A percentile compares a stretch with the other conserved stretches of the same genome.
Evolutionary conservation across 2,888 invertebrate genomes (phyloP).

Genomic region (Lissonota sp.): DNA sequence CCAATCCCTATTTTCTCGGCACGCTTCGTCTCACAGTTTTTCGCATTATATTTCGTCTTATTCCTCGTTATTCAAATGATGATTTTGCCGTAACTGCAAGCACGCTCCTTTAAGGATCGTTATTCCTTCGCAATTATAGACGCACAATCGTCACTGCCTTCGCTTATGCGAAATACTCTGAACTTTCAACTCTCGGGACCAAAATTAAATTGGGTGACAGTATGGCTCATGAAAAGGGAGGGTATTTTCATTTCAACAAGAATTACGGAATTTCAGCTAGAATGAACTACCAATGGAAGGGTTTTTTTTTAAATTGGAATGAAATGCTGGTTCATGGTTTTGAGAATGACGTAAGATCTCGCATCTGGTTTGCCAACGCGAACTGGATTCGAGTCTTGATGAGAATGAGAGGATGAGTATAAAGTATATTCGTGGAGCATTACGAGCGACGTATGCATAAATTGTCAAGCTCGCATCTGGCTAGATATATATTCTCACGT

Average conservation of each 20-base stretch:
- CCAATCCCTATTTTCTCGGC: conserved; percentile 62
- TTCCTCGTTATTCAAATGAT: not conserved
- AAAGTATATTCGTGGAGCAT: conserved; percentile 75
- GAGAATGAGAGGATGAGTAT: conserved; percentile 75
- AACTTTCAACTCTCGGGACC: no score
- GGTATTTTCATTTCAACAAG: no score
- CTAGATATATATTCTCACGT: conserved; percentile 14
- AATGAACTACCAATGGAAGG: no score
- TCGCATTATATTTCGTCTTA: not conserved
- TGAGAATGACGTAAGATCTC: conserved; percentile 16
- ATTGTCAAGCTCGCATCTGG: conserved; percentile 65
- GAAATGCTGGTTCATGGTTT: conserved; percentile 15
- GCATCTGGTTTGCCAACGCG: conserved; percentile 18
- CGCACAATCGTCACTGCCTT: no score
- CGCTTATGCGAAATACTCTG: no score
- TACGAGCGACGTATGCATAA: conserved; percentile 73
- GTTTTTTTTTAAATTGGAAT: not conserved
- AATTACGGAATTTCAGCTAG: no score
- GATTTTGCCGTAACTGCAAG: conserved; percentile 22
- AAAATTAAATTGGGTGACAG: no score
- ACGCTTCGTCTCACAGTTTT: conserved; percentile 9
- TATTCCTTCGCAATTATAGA: no score
- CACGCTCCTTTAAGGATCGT: not conserved
- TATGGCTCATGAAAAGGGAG: no score
- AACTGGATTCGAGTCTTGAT: conserved; percentile 36